Evolutionary conservation across 2,888 invertebrate genomes (phyloP), one percentile per base, ranked within the genome.

Genomic region (Augiades crinisus): DNA sequence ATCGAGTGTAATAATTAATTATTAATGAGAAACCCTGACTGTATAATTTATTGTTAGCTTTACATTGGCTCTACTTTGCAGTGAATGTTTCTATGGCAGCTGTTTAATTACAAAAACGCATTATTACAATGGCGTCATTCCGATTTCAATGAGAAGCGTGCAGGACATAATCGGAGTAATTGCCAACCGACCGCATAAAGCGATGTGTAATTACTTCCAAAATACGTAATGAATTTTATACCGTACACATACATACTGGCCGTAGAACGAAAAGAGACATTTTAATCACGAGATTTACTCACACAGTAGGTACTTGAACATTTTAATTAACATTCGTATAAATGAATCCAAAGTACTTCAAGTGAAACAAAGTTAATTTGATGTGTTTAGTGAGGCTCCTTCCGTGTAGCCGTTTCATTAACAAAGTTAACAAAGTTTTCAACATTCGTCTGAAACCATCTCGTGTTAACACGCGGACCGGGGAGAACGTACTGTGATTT

Each of bases 41-140:
- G n/a, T n/a, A n/a, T n/a, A n/a, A n/a, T n/a, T n/a, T n/a, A n/a
- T 24, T 1, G 12, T n/a, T 24, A 14, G 5, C 13, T 24, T 4
- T 46, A 24, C 24, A 46, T 46, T 46, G 3, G 24, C 5, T 21
- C 10, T 7, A 6, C 12, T 38, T 24, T 14, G 30, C 8, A 14
- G 31, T 14, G 7, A 2, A 31, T 38, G 47, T 31, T 5, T 41
- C 6, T 19, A 41, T 34, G 7, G 49, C 53, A 52, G 51, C 55
- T 56, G 57, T 47, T 57, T 56, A 58, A 57, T 61, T 57, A 58
- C 60, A 60, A 62, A 62, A 62, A 56, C 53, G 52, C 56, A 54
- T 58, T 55, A 60, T 56, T 59, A 53, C 55, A 57, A 60, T 62
- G 59, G 57, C 63, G 60, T 63, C 61, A 61, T 52, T 53, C 56